Base-by-base conservation (phyloP, 2,113 vertebrate species). In the Leptocoma aspasia region DNA sequence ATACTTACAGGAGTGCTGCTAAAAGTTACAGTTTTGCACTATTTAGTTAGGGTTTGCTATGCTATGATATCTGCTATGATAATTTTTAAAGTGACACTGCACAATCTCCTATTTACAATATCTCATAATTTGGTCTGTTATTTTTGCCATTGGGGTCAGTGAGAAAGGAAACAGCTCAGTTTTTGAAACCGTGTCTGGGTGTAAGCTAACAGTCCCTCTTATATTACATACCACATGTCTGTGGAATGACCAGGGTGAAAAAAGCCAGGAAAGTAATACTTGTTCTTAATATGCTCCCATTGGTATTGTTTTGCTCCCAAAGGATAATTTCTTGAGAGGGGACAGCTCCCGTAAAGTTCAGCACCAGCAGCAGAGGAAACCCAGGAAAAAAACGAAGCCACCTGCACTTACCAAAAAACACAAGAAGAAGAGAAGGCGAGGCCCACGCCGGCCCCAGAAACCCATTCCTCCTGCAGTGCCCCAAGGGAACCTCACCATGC, bases 351-450 rank as follows among this genome's bases (percentile, higher is more conserved):
- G 99, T 45, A 98, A 99, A 98, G 98, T 99, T 98, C 99, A 99
- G 98, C 99, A 99, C 97, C 98, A 99, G 98, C 99, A 99, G 96
- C 99, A 99, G 98, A 98, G 99, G 94, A 99, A 99, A 97, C 99
- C 99, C 97, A 99, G 99, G 95, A 99, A 99, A 98, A 99, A 99
- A 99, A 99, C 99, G 11, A 99, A 99, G 98, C 99, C 99, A 54
- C 99, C 99, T 96, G 99, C 99, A 49, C 99, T 99, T 97, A 99
- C 99, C 98, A 99, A 99, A 99, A 99, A 99, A 99, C 99, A 99
- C 97, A 99, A 99, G 98, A 99, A 99, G 98, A 99, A 99, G 98
- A 98, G 98, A 96, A 98, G 99, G 94, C 98, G 99, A 98, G 99
- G 98, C 42, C 99, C 99, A 4, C 98, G 98, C n/a, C 98, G 99